A percentile compares a stretch with the other conserved stretches of the same genome.
phyloP scores from a whole-genome alignment of 2,888 invertebrate genomes.

The Lasioglossum zephyrum region DNA sequence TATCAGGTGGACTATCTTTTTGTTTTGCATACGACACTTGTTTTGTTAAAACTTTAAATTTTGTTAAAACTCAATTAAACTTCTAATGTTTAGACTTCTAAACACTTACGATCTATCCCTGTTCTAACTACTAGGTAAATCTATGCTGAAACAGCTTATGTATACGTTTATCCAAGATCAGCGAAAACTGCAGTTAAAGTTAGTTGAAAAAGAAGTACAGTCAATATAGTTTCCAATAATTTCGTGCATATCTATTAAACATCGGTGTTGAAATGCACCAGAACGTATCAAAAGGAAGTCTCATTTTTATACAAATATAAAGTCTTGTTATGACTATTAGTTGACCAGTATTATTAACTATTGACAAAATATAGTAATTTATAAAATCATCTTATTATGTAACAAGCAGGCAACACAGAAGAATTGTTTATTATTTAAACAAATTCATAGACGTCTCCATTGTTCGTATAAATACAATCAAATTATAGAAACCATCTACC shows the following conservation, averaged over 20 bases:
- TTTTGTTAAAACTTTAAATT: too few relatives aligned
- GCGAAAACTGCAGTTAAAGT: not conserved
- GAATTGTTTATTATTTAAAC: not conserved
- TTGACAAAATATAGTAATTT: too few relatives aligned
- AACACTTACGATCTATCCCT: too few relatives aligned
- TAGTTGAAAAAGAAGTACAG: too few relatives aligned
- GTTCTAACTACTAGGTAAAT: not conserved
- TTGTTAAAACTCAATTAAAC: too few relatives aligned
- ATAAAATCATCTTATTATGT: too few relatives aligned
- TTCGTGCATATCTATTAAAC: not conserved
- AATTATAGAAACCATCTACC: not conserved
- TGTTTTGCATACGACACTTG: not conserved
- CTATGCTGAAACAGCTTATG: not conserved
- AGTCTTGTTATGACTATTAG: not conserved
- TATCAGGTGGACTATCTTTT: not conserved
- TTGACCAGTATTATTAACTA: not conserved
- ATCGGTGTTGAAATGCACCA: not conserved
- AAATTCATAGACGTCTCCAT: not conserved
- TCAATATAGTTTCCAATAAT: too few relatives aligned
- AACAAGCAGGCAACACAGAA: too few relatives aligned
- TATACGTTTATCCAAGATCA: not conserved
- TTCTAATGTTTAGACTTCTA: not conserved
- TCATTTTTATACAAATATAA: not conserved
- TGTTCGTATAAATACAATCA: not conserved
- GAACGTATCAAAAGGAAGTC: not conserved